These are phyloP conservation scores for Trididemnum clinides DNA, from an alignment of 23 tunicate genomes.

Conservation along the genomic window DNA sequence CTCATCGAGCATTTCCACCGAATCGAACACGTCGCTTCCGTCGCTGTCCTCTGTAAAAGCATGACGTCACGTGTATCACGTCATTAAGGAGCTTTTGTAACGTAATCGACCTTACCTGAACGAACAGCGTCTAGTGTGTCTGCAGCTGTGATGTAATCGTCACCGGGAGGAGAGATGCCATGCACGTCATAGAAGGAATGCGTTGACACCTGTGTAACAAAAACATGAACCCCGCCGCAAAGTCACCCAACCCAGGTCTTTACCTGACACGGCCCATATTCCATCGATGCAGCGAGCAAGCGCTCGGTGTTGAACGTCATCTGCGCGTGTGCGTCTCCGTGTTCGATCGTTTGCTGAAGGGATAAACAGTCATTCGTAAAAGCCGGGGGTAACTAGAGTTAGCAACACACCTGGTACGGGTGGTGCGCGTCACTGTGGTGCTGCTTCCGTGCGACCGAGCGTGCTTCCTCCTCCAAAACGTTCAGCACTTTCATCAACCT, in stretches of 20 bases:
- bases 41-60: slow-evolving; percentile 51
- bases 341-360: neutral
- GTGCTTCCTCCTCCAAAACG: slow-evolving; percentile 32
- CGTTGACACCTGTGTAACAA: slow-evolving; percentile 41
- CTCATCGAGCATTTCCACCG: neutral
- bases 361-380: too few species aligned
- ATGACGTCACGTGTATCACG: slow-evolving; percentile 8
- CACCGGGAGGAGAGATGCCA: slow-evolving; percentile 50
- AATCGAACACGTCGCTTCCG: slow-evolving; percentile 60
- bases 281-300: neutral
- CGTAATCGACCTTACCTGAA: too few species aligned
- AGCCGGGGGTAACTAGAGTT: too few species aligned
- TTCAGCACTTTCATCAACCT: slow-evolving; percentile 18
- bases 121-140: too few species aligned
- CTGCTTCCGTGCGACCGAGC: neutral
- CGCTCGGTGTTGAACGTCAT: slow-evolving; percentile 45
- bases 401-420: slow-evolving; percentile 26
- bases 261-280: slow-evolving; percentile 54
- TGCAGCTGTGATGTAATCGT: neutral
- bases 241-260: neutral
- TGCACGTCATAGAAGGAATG: slow-evolving; percentile 46
- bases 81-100: too few species aligned
- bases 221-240: neutral
- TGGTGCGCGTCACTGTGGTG: slow-evolving; percentile 36
- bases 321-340: slow-evolving; percentile 4